Base-by-base conservation (phyloP, 2,888 invertebrate genomes). In the Drosophila mimica region DNA sequence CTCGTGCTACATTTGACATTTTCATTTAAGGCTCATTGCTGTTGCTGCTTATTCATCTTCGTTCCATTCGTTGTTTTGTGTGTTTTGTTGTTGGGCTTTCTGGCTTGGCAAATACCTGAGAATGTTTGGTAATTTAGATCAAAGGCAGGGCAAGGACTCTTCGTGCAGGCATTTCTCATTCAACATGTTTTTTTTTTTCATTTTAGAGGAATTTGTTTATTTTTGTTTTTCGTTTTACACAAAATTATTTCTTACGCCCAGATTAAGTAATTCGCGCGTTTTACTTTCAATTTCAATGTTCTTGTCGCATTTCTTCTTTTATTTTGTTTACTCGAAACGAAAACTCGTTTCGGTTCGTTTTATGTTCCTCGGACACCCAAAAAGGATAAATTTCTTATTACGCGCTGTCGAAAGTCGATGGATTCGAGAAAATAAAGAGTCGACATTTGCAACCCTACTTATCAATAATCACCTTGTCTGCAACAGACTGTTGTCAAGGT, bases 261-360 rank as follows among this genome's bases (percentile, higher is more conserved):
- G 87, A 89, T 86, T 89, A 89, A 86, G 89, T 89, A 89, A 87
- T 89, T 86, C 83, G 69, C 85, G 89, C 87, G 84, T 78, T 75
- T 75, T 73, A 74, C 76, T 82, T 83, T 89, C 87, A 73, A 79
- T 83, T 85, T 17, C 20, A 20, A 15, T 83, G 61, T 76, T 79
- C 54, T 15, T 62, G 33, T 38, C 48, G 53, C 69, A 30, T 43
- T 62, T 33, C 57, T 3, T 25, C 57, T 3, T 25, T 38, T 54
- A 33, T 60, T 73, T 7, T 2, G 1, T 49, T 49, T 13, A 31
- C 59, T 59, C 46, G 57, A 31, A 2, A 13, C 17, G 34, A 51
- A 56, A 62, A 46, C 33, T 28, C 46, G 20, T 13, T 57, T 49
- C 46, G 46, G 34, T 54, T 61, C 25, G 58, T 36, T 74, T 58